These are phyloP conservation scores for Eupithecia pulchellata DNA, from an alignment of 2,888 invertebrate genomes.

Conservation along the genomic window DNA sequence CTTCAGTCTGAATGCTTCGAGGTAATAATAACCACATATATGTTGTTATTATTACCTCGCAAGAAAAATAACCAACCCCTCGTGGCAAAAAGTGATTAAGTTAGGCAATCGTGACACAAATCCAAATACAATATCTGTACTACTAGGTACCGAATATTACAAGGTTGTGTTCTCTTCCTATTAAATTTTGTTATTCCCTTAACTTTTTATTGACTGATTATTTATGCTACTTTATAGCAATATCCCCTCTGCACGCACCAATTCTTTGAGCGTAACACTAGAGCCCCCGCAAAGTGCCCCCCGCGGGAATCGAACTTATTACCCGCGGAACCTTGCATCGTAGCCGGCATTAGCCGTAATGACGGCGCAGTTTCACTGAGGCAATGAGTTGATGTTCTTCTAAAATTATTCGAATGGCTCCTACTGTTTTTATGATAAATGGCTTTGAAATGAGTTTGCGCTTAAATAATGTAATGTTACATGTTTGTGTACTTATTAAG, in stretches of 20 bases:
- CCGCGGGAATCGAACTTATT: slow-evolving; percentile 71
- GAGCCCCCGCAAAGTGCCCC: slow-evolving; percentile 66
- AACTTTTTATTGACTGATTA: not conserved
- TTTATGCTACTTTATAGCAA: not conserved
- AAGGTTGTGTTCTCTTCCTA: not conserved
- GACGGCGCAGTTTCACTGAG: slow-evolving; percentile 71
- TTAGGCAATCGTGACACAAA: not conserved
- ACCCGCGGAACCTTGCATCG: slow-evolving; percentile 66
- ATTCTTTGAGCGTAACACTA: slow-evolving; percentile 60
- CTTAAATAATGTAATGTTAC: slow-evolving; percentile 1
- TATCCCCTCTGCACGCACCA: slow-evolving; percentile 5
- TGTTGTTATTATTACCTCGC: not conserved
- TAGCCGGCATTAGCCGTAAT: slow-evolving; percentile 69
- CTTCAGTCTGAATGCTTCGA: too few species aligned
- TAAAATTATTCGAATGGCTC: slow-evolving; percentile 38
- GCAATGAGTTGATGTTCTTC: slow-evolving; percentile 54
- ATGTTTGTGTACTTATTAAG: not conserved
- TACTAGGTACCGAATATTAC: not conserved
- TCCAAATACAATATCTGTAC: not conserved
- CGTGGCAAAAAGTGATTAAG: too few species aligned
- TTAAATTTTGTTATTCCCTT: not conserved
- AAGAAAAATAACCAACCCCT: not conserved
- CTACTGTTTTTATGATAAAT: slow-evolving; percentile 45
- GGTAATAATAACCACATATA: not conserved
- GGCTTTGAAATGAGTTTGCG: slow-evolving; percentile 36